phyloP scores from a whole-genome alignment of 2,797 vertebrate genomes.

The Molossus alvarezi region DNA sequence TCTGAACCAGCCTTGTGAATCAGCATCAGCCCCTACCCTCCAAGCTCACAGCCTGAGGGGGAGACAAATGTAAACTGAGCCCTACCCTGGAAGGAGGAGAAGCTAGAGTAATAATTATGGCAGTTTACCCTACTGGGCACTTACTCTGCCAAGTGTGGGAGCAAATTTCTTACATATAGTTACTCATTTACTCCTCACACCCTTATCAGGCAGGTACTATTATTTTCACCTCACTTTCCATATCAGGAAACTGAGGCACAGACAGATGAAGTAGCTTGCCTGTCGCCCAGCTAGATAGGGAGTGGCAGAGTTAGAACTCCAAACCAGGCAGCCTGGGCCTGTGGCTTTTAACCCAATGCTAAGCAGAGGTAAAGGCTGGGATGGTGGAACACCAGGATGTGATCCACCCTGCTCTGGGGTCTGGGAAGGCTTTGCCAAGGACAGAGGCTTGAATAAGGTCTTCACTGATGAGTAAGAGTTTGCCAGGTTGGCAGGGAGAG shows the following conservation, averaged over 20 bases:
- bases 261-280: not conserved
- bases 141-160: not conserved
- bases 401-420: not conserved
- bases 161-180: not conserved
- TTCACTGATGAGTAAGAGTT: constrained; percentile 9
- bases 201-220: not conserved
- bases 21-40: not conserved
- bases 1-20: not conserved
- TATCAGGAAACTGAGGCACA: constrained; percentile 48
- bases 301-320: not conserved
- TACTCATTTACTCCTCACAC: not conserved
- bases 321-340: not conserved
- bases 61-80: not conserved
- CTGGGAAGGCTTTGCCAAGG: not conserved
- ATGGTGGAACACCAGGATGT: not conserved
- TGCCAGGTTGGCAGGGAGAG: constrained; percentile 6
- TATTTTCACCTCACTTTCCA: constrained; percentile 25
- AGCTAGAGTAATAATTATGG: not conserved
- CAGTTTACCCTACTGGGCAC: not conserved
- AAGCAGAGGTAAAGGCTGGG: not conserved
- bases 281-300: not conserved
- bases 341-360: not conserved
- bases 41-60: not conserved
- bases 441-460: not conserved
- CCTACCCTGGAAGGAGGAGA: not conserved